Conservation (phyloP, 2,888 invertebrate genomes). For the Polyploca ridens region DNA sequence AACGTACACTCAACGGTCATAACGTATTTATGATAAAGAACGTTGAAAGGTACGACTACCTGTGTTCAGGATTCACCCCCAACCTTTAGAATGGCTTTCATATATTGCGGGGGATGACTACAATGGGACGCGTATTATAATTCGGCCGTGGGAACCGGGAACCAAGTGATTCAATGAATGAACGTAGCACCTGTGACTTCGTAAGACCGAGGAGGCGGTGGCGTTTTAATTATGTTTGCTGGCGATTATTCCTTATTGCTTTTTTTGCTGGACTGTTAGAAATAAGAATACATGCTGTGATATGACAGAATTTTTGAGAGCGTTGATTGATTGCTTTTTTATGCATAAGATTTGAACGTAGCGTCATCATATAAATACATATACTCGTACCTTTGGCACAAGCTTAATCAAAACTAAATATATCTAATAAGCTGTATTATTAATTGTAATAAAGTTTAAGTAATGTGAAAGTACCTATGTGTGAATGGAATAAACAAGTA, state of each 20-base stretch:
- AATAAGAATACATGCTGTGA: too few relatives aligned
- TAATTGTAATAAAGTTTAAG: too few relatives aligned
- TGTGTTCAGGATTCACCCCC: conserved; percentile 69
- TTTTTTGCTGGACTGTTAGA: neutral
- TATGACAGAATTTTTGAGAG: too few relatives aligned
- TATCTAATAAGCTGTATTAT: too few relatives aligned
- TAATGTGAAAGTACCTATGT: neutral
- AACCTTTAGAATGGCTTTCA: conserved; percentile 61
- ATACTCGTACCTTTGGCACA: too few relatives aligned
- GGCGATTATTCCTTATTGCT: neutral
- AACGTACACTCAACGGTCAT: conserved; percentile 53
- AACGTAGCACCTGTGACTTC: conserved; percentile 68
- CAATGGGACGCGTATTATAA: conserved; percentile 57
- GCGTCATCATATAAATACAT: too few relatives aligned
- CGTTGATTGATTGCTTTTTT: too few relatives aligned
- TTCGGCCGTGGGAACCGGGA: conserved; percentile 69
- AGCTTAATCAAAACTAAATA: too few relatives aligned
- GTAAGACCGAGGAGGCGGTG: conserved; percentile 39
- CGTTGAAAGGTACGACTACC: conserved; percentile 57
- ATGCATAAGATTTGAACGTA: too few relatives aligned
- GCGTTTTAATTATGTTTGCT: conserved; percentile 24
- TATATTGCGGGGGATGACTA: conserved; percentile 64
- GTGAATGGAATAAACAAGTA: neutral
- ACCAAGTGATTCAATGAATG: conserved; percentile 51
- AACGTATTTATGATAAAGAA: conserved; percentile 62